Evolutionary conservation across 35 echinoderm and acorn worm genomes (phyloP).

Genomic region (Lytechinus pictus): DNA sequence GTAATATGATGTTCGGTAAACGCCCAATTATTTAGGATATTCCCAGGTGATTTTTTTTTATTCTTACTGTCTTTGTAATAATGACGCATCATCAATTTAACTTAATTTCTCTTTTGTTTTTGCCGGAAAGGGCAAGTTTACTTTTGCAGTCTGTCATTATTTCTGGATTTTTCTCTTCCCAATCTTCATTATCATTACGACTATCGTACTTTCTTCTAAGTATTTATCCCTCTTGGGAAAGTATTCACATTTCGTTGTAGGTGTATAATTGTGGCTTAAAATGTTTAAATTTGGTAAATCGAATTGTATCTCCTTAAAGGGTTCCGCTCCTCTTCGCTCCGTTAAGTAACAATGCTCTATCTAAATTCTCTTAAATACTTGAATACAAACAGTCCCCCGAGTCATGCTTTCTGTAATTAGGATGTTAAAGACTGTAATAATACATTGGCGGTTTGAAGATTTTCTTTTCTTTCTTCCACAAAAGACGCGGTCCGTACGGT

Average conservation of each 20-base stretch:
- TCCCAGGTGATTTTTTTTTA: background rate
- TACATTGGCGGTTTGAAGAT: background rate
- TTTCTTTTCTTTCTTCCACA: background rate
- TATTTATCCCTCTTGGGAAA: background rate
- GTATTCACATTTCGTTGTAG: background rate
- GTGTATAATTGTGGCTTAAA: background rate
- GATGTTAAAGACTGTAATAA: background rate
- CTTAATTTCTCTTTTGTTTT: background rate
- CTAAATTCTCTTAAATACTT: background rate
- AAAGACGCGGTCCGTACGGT: background rate
- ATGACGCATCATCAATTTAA: background rate
- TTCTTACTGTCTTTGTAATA: background rate
- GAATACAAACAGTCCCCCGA: background rate
- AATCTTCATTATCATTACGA: background rate
- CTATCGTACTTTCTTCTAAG: background rate
- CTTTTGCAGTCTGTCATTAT: background rate
- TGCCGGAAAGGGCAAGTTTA: background rate
- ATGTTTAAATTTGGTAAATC: background rate
- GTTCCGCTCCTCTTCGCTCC: background rate
- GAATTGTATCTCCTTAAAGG: background rate
- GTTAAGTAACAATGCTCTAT: background rate
- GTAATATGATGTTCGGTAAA: background rate
- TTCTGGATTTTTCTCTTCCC: background rate
- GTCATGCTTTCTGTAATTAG: conserved; percentile 12
- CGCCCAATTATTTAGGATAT: background rate